Conservation (phyloP, 2,888 invertebrate genomes). For the Liopterus haemorrhoidalis region DNA sequence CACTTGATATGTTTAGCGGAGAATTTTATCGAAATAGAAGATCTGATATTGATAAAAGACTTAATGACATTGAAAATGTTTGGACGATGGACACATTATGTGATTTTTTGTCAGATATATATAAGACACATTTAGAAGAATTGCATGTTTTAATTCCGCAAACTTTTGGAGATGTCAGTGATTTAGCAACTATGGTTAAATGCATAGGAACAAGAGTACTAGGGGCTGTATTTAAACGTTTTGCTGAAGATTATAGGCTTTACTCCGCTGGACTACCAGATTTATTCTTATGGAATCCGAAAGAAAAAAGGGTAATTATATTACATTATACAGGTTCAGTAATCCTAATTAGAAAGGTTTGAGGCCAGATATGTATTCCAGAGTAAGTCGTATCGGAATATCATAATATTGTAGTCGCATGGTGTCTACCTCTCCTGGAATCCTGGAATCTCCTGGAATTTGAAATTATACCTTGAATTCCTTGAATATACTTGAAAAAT, state of each 20-base stretch:
- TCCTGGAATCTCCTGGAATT: no score
- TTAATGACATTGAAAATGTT: conserved; percentile 42
- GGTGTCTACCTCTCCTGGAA: no score
- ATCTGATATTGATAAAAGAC: conserved; percentile 52
- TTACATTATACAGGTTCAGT: conserved; percentile 9
- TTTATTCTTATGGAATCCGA: conserved; percentile 68
- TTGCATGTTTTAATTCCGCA: conserved; percentile 8
- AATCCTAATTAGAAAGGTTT: no score
- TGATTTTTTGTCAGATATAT: conserved; percentile 44
- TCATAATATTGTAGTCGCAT: no score
- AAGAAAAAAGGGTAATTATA: conserved; percentile 46
- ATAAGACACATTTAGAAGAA: conserved; percentile 47
- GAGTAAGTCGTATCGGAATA: no score
- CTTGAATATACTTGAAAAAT: no score
- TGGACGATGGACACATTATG: conserved; percentile 46
- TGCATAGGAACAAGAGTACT: conserved; percentile 53
- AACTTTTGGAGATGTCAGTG: conserved; percentile 34
- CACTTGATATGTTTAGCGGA: conserved; percentile 63
- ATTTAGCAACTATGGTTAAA: conserved; percentile 45
- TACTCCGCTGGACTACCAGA: conserved; percentile 76
- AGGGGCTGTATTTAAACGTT: conserved; percentile 54
- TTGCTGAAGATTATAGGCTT: conserved; percentile 55
- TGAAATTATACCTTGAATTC: no score
- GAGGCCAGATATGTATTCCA: no score
- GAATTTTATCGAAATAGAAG: conserved; percentile 64